Evolutionary conservation across 2,113 vertebrate species (phyloP), one percentile per base, ranked within the genome.

Genomic region (Hippolais icterina): DNA sequence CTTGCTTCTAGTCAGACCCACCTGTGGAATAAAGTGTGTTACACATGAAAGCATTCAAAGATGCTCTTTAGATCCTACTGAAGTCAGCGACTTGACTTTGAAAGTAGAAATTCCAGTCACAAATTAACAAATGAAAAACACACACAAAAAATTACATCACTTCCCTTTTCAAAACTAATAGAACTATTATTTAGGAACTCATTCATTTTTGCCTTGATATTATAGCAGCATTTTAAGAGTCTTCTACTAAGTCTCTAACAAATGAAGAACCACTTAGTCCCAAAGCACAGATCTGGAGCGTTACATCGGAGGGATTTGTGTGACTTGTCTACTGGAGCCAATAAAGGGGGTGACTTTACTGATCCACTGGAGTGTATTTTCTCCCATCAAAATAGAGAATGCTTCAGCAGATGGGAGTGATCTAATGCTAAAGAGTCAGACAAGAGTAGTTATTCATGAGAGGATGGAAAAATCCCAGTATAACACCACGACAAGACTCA

Each of bases 351-450:
- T 16, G 53, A 74, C 6, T 25, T 44, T 6, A 47, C n/a, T 41
- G 27, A 29, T 15, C 39, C 25, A 56, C 70, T 80, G 39, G 57
- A 60, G 29, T 68, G 10, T 10, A n/a, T 33, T n/a, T n/a, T n/a
- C n/a, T n/a, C n/a, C 61, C 60, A 83, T 49, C 3, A 42, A 95
- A 96, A 92, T 25, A 74, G 42, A 83, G 28, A 92, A 65, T 75
- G 12, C 31, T 81, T 66, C 63, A 95, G 70, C 90, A 96, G 77
- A 91, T 93, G 85, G 84, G 14, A 29, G 69, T 39, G 60, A 94
- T 68, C 46, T 71, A 92, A 94, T 79, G 78, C 28, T 39, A 70
- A 31, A n/a, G 23, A 95, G 54, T 71, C 87, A 91, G 61, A 71
- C 63, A 92, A 69, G 12, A 76, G 71, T 52, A 44, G 47, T 80